phyloP scores from a whole-genome alignment of 2,113 vertebrate genomes.

The Pseudopodoces humilis region DNA sequence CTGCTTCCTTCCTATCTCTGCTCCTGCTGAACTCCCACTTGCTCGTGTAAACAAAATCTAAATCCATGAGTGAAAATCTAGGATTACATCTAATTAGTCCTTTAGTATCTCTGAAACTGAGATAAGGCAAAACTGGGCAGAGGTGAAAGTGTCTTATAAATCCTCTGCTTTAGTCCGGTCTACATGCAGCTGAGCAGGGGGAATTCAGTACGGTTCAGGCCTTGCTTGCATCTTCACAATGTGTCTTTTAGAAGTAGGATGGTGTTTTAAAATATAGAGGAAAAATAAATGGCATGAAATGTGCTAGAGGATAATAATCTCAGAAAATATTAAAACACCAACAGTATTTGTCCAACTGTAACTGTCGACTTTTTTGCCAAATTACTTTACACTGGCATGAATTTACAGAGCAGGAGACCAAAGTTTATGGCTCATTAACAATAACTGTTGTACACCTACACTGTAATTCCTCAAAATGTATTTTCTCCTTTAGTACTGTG shows the following conservation, averaged over 20 bases:
- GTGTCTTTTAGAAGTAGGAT: background rate
- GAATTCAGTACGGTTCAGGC: background rate
- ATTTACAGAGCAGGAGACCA: conserved; percentile 54
- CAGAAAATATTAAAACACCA: background rate
- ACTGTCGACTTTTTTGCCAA: conserved; percentile 43
- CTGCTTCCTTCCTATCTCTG: background rate
- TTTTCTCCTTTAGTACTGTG: conserved; percentile 49
- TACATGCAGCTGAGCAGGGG: background rate
- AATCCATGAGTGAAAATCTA: background rate
- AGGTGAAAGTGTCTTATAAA: background rate
- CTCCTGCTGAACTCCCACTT: background rate
- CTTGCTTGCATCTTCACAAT: background rate
- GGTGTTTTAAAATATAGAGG: background rate
- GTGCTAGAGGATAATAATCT: background rate
- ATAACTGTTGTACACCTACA: conserved; percentile 62
- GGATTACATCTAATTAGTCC: background rate
- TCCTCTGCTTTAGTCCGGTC: background rate
- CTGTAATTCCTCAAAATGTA: conserved; percentile 60
- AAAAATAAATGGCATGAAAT: background rate
- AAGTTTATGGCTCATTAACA: conserved; percentile 69
- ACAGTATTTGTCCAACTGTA: conserved; percentile 36
- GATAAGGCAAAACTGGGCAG: background rate
- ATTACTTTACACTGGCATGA: conserved; percentile 27
- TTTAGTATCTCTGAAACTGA: background rate
- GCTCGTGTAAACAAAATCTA: background rate